Percentiles rank a stretch among this genome's conserved stretches.
Evolutionary conservation across 2,797 vertebrate species (phyloP).

Genomic region (Gastrophryne carolinensis): DNA sequence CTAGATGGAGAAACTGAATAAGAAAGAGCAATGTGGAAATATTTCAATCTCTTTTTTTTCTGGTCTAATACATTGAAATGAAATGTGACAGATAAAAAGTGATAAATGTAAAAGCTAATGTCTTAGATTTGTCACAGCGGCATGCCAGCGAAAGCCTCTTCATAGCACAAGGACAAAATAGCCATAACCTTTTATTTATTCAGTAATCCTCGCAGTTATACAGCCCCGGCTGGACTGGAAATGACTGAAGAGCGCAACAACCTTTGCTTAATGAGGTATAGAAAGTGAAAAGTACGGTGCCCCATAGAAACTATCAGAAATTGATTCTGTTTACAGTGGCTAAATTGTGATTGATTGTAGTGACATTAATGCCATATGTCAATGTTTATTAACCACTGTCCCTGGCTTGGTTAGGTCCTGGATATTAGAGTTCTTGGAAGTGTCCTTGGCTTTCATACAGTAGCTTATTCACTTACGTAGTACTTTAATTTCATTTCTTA

Average conservation of each 20-base stretch:
- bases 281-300: not conserved
- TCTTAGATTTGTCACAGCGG: not conserved
- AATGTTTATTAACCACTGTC: too few relatives aligned
- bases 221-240: not conserved
- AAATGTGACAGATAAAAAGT: constrained; percentile 19
- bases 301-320: not conserved
- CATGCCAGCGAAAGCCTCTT: not conserved
- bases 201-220: not conserved
- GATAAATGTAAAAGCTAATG: not conserved
- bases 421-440: too few relatives aligned
- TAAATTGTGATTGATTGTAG: too few relatives aligned
- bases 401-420: too few relatives aligned
- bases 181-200: not conserved
- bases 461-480: too few relatives aligned
- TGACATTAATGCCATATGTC: too few relatives aligned
- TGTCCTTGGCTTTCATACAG: too few relatives aligned
- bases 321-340: not conserved
- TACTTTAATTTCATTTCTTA: too few relatives aligned
- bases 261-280: not conserved
- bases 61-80: not conserved
- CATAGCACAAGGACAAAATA: constrained; percentile 25
- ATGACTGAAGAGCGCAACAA: not conserved
- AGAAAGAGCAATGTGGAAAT: not conserved
- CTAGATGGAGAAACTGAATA: not conserved
- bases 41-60: not conserved